A percentile compares a stretch with the other conserved stretches of the same genome.
Conservation (phyloP, 2,888 invertebrate species). For the Tenthredo livida region DNA sequence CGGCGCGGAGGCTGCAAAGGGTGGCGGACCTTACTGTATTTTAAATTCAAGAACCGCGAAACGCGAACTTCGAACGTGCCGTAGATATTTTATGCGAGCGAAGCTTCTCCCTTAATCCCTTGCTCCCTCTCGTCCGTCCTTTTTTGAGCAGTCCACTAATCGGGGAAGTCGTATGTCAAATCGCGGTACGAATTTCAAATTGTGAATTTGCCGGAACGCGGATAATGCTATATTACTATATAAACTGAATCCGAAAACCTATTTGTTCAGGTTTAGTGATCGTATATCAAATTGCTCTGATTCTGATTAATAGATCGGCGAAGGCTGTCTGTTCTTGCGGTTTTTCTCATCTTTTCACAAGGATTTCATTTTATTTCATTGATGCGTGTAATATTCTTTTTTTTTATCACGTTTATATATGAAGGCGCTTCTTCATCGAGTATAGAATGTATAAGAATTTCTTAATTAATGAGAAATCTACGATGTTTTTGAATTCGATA, state of each 20-base stretch:
- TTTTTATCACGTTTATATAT: neutral
- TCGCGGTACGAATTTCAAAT: constrained; percentile 3
- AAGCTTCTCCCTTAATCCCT: constrained; percentile 11
- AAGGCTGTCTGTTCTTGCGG: neutral
- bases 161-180: constrained; percentile 24
- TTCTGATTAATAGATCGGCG: neutral
- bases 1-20: neutral
- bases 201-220: neutral
- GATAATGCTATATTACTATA: neutral
- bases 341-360: neutral
- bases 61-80: constrained; percentile 44
- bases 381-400: neutral
- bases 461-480: neutral
- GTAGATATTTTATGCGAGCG: constrained; percentile 34
- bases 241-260: neutral
- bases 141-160: neutral
- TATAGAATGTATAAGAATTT: neutral
- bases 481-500: neutral
- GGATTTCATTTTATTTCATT: neutral
- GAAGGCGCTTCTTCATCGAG: neutral
- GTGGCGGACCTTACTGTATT: constrained; percentile 34
- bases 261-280: neutral
- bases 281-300: neutral
- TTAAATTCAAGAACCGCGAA: constrained; percentile 48
- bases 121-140: neutral